phyloP scores from a whole-genome alignment of 2,113 vertebrate species.

The Poicephalus meyeri region DNA sequence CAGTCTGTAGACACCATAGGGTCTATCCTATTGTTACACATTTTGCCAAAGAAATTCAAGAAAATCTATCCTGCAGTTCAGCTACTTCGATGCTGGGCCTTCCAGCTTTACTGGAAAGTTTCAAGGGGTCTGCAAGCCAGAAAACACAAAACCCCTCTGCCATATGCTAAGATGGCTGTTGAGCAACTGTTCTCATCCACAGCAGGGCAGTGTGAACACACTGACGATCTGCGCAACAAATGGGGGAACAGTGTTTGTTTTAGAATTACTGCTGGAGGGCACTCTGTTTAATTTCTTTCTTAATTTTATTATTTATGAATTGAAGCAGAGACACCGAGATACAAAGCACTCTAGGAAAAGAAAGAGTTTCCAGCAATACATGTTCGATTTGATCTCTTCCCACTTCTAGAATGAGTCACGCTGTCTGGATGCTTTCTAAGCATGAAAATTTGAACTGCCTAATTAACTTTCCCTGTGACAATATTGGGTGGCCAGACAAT shows the following conservation, averaged over 20 bases:
- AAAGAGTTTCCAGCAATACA: background rate
- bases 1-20: background rate
- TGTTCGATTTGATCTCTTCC: background rate
- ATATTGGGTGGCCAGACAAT: background rate
- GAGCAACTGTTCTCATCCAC: background rate
- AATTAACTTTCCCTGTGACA: slow-evolving; percentile 48
- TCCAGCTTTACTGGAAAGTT: background rate
- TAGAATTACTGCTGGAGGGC: background rate
- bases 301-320: background rate
- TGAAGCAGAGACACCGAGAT: background rate
- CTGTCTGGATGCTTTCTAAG: slow-evolving; percentile 11
- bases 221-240: background rate
- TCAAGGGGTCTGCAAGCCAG: background rate
- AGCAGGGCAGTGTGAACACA: accelerated
- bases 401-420: background rate
- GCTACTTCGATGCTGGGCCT: accelerated
- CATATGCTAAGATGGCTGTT: background rate
- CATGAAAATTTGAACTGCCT: slow-evolving; percentile 38
- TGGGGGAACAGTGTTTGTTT: background rate
- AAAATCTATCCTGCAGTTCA: background rate
- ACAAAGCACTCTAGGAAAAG: background rate
- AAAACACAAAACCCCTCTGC: background rate
- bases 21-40: background rate
- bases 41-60: background rate
- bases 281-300: background rate